Evolutionary conservation across 2,888 invertebrate species (phyloP), one percentile per base, ranked within the genome.

Genomic region (Cheilosia vernalis): DNA sequence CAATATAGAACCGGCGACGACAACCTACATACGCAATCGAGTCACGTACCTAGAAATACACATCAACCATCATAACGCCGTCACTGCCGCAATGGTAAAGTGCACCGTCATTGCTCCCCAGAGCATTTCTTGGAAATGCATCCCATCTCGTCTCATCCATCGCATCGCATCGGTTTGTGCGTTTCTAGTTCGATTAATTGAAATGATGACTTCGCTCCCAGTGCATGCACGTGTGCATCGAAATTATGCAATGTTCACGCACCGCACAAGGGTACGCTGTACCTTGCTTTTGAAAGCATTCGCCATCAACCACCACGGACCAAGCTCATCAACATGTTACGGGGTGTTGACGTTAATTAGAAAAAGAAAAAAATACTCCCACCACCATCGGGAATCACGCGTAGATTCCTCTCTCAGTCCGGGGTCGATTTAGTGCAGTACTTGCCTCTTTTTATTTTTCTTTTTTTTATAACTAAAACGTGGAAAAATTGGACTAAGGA

Each of bases 301-400:
- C 10, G 13, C 37, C 37, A 13, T n/a, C 44, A 44, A n/a, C 44
- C 44, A 7, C 21, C 33, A 49, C 13, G 9, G 21, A 24, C 19
- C 21, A 10, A 51, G 24, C 51, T 51, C 51, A 51, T 58, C 33
- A 73, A 53, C 72, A 53, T 73, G 72, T 63, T 63, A 9, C 44
- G 61, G 72, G 72, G 72, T 73, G 61, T 73, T 63, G 61, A 13
- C 42, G 72, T 63, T 73, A 63, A 73, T 73, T 72, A 72, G 30
- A 72, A 72, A 72, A 51, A 27, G 33, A 58, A 58, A n/a, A 70
- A 70, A 60, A 58, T 17, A n/a, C 27, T 30, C 15, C 27, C 19
- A 6, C 24, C 51, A 7, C n/a, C 66, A 30, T 27, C 47, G 17
- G 69, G 49, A 49, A 49, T 70, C 24, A 27, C 15, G 51, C 51